Evolutionary conservation across 2,888 invertebrate genomes (phyloP).

Genomic region (Cheiracanthium punctorium): DNA sequence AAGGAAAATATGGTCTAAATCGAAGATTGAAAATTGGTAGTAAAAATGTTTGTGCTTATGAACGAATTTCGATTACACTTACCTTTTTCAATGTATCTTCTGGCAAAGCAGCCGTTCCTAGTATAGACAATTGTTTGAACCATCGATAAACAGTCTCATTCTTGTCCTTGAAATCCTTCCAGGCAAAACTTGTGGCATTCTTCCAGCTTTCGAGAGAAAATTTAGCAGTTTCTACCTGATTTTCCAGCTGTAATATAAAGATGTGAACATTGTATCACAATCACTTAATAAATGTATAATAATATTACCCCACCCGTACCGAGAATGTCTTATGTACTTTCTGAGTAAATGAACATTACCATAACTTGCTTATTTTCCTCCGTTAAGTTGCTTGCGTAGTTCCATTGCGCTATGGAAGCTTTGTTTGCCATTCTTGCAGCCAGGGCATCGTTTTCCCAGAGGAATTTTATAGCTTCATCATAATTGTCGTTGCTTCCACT

Average conservation of each 20-base stretch:
- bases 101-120: slow-evolving; percentile 84
- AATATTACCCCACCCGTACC: too few relatives aligned
- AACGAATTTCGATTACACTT: slow-evolving; percentile 70
- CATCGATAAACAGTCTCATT: slow-evolving; percentile 82
- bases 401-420: slow-evolving; percentile 26
- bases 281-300: too few relatives aligned
- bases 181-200: slow-evolving; percentile 84
- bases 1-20: too few relatives aligned
- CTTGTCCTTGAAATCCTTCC: slow-evolving; percentile 83
- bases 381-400: slow-evolving; percentile 52
- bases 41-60: too few relatives aligned
- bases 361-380: slow-evolving; percentile 44
- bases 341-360: slow-evolving; percentile 15
- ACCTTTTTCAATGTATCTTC: slow-evolving; percentile 85
- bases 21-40: too few relatives aligned
- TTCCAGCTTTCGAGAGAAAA: slow-evolving; percentile 86
- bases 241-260: slow-evolving; percentile 73
- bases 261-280: too few relatives aligned
- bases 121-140: slow-evolving; percentile 83
- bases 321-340: too few relatives aligned
- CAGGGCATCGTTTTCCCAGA: slow-evolving; percentile 22
- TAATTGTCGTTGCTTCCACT: slow-evolving; percentile 44
- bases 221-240: slow-evolving; percentile 72
- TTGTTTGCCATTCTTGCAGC: slow-evolving; percentile 7
- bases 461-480: slow-evolving; percentile 26